These are phyloP conservation scores for Anabas testudineus DNA, from an alignment of 2,797 vertebrate genomes.

Conservation along the genomic window DNA sequence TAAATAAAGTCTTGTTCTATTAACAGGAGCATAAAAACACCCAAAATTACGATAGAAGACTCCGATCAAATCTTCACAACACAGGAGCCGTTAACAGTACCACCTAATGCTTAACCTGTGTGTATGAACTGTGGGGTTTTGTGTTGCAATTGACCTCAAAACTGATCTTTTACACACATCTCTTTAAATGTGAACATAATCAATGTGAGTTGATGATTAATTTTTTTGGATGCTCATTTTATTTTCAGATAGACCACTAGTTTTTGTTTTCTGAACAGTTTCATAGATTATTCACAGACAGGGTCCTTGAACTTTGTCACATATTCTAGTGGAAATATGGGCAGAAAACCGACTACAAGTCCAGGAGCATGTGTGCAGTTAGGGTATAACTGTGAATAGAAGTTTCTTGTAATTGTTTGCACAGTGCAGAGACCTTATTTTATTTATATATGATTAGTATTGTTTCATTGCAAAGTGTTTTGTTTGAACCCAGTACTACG, in stretches of 20 bases:
- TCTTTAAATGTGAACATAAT: background rate
- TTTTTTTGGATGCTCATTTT: background rate
- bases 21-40: background rate
- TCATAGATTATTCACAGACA: conserved; percentile 17
- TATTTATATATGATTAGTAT: background rate
- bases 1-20: no score
- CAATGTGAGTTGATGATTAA: background rate
- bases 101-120: conserved; percentile 39
- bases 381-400: background rate
- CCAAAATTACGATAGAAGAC: no score
- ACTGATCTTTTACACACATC: background rate
- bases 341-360: background rate
- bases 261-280: background rate
- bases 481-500: background rate
- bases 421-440: background rate
- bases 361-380: no score
- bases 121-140: background rate
- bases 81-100: no score
- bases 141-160: background rate
- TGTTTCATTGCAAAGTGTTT: no score
- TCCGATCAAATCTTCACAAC: no score
- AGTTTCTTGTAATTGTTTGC: no score
- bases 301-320: conserved; percentile 3
- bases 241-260: background rate
- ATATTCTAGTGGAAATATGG: background rate